Conservation (phyloP, 1,140 invertebrate genomes). For the Oryctes rhinoceros region DNA sequence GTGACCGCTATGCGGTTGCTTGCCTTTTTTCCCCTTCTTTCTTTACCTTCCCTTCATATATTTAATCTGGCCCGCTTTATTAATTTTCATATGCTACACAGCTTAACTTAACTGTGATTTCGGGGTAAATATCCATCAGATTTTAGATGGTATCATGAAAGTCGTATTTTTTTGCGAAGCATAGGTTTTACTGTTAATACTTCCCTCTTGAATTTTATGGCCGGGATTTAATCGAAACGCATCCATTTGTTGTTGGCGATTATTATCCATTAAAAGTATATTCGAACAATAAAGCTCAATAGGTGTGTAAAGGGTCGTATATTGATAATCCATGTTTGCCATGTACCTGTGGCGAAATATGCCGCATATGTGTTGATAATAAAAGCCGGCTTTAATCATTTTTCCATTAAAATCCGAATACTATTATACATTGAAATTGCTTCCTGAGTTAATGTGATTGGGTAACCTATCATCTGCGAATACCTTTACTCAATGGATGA, state of each 20-base stretch:
- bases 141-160: background rate
- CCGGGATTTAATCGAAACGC: constrained; percentile 14
- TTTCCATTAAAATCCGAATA: constrained; percentile 28
- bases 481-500: background rate
- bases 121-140: constrained; percentile 2
- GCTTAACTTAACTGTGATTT: background rate
- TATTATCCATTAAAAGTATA: constrained; percentile 36
- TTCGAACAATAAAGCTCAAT: constrained; percentile 21
- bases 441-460: background rate
- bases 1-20: no score
- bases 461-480: background rate
- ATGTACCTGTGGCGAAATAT: background rate
- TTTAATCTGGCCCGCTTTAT: background rate
- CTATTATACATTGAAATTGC: constrained; percentile 15
- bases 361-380: constrained; percentile 10
- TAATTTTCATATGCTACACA: background rate
- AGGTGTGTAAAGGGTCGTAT: background rate
- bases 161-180: background rate
- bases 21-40: no score
- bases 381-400: constrained; percentile 16
- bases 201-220: background rate
- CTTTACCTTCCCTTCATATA: background rate
- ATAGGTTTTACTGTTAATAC: constrained; percentile 17
- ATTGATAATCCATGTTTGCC: constrained; percentile 17
- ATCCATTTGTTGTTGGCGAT: constrained; percentile 21